These are phyloP conservation scores for Caenorhabditis sp. DNA, from an alignment of 2,888 invertebrate species.

Conservation along the genomic window DNA sequence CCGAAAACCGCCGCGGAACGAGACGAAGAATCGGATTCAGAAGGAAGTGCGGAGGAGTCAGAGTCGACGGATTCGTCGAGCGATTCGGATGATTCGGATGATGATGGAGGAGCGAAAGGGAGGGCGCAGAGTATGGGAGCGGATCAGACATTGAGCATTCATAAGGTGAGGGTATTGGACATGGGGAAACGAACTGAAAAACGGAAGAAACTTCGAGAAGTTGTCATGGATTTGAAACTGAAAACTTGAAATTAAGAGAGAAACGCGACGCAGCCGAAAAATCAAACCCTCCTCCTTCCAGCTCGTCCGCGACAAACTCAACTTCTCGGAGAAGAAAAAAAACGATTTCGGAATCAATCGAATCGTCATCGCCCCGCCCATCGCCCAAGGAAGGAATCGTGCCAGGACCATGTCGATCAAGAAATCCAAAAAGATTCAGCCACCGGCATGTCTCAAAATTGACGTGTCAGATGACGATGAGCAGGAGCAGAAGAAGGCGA, in stretches of 20 bases:
- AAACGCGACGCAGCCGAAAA: no score
- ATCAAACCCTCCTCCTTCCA: no score
- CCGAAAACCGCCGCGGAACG: conserved; percentile 85
- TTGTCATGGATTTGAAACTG: no score
- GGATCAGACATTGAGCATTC: conserved; percentile 63
- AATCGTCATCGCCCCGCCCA: conserved; percentile 62
- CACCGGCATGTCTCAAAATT: conserved; percentile 53
- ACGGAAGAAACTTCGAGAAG: no score
- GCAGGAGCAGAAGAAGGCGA: conserved; percentile 48
- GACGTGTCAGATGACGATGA: conserved; percentile 51
- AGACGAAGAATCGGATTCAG: conserved; percentile 68
- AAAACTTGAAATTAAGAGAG: no score
- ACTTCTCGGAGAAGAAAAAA: conserved; percentile 58
- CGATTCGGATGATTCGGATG: conserved; percentile 38
- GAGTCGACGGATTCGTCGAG: conserved; percentile 32
- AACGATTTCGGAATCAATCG: conserved; percentile 30
- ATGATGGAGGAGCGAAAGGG: conserved; percentile 26
- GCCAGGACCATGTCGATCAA: conserved; percentile 62
- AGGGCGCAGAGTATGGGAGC: conserved; percentile 44
- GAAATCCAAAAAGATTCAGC: conserved; percentile 52
- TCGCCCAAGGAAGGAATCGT: conserved; percentile 44
- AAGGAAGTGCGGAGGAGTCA: conserved; percentile 46
- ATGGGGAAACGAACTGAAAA: no score
- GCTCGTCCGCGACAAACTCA: conserved; percentile 55
- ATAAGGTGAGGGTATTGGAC: conserved; percentile 20